These are phyloP conservation scores for Alcedo atthis DNA, from an alignment of 2,797 vertebrate genomes.

Conservation along the genomic window DNA sequence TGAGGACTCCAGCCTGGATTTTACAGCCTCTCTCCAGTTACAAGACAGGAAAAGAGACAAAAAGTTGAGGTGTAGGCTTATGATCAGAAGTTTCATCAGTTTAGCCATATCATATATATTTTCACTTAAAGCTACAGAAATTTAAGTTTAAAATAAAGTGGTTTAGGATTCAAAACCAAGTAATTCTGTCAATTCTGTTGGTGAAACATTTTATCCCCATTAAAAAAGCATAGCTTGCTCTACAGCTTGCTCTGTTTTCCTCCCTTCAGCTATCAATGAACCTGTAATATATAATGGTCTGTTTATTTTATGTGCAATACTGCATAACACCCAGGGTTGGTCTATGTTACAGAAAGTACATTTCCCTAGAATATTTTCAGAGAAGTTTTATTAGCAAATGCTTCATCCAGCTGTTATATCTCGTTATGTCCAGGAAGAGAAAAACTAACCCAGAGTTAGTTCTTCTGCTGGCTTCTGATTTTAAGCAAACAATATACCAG, in stretches of 20 bases:
- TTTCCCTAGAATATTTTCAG: slow-evolving; percentile 4
- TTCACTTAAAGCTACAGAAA: background rate
- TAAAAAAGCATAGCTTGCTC: background rate
- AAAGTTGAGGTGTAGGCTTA: background rate
- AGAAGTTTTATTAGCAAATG: background rate
- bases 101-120: background rate
- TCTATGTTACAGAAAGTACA: background rate
- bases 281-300: background rate
- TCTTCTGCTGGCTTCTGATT: slow-evolving; percentile 8
- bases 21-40: background rate
- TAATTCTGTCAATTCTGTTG: background rate
- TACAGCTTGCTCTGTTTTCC: background rate
- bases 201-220: background rate
- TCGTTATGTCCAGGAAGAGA: background rate
- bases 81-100: background rate
- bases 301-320: background rate
- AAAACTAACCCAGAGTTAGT: background rate
- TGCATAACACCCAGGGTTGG: background rate
- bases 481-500: background rate
- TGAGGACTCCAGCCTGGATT: background rate
- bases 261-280: background rate
- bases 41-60: background rate
- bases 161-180: background rate
- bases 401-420: background rate
- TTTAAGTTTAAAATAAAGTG: background rate